Percentiles rank a stretch among this genome's conserved stretches.
Conservation (phyloP, 2,888 invertebrate species). For the Sacculina carcini region DNA sequence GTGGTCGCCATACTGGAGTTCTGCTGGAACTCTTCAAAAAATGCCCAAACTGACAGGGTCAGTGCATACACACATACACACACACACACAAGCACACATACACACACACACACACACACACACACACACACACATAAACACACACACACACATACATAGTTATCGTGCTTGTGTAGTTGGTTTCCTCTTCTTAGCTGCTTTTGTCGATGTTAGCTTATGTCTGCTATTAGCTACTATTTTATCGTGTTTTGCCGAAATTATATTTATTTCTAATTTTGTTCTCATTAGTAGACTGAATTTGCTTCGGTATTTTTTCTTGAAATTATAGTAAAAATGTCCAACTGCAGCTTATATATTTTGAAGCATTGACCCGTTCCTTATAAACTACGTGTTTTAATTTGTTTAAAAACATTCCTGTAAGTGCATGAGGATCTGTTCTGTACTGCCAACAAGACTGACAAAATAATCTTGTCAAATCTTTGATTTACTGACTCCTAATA, state of each 20-base stretch:
- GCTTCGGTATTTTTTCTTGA: too few relatives aligned
- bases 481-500: too few relatives aligned
- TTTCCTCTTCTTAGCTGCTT: neutral
- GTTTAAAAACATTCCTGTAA: too few relatives aligned
- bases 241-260: conserved; percentile 1
- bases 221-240: neutral
- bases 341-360: too few relatives aligned
- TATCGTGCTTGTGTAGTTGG: neutral
- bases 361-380: too few relatives aligned
- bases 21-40: conserved; percentile 76
- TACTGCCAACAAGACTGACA: too few relatives aligned
- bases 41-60: conserved; percentile 48
- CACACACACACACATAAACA: neutral
- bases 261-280: neutral
- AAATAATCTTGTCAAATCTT: too few relatives aligned
- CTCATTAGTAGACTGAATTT: too few relatives aligned
- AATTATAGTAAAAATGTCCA: too few relatives aligned
- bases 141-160: neutral
- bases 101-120: neutral
- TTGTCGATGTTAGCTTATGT: neutral
- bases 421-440: too few relatives aligned
- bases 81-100: too few relatives aligned
- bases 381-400: too few relatives aligned
- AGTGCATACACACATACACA: conserved; percentile 17
- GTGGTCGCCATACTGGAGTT: conserved; percentile 80